phyloP scores from a whole-genome alignment of 2,113 vertebrate species.

The Tiliqua scincoides region DNA sequence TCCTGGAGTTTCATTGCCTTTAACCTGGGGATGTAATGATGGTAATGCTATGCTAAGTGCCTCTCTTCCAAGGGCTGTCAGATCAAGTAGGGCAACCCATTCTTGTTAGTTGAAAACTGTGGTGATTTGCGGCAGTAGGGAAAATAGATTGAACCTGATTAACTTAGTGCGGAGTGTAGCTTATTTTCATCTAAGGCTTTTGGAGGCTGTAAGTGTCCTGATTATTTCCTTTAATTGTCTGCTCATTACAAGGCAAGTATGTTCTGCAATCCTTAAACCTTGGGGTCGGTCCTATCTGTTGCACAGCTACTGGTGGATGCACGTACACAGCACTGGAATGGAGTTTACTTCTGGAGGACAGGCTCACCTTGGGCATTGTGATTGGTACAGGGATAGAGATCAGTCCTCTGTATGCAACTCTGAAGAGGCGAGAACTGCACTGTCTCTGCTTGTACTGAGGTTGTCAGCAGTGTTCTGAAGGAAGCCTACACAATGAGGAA shows the following conservation, averaged over 20 bases:
- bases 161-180: slow-evolving; percentile 65
- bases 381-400: slow-evolving; percentile 9
- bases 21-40: slow-evolving; percentile 82
- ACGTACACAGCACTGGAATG: not conserved
- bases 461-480: not conserved
- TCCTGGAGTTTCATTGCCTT: slow-evolving; percentile 85
- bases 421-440: not conserved
- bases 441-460: not conserved
- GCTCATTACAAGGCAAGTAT: slow-evolving; percentile 50
- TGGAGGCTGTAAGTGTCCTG: slow-evolving; percentile 58
- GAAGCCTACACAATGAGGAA: not conserved
- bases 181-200: slow-evolving; percentile 67
- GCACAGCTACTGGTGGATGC: not conserved
- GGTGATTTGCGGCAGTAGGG: slow-evolving; percentile 76
- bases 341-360: not conserved
- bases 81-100: slow-evolving; percentile 79
- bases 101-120: slow-evolving; percentile 80
- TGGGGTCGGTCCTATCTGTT: not conserved
- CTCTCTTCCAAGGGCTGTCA: slow-evolving; percentile 73
- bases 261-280: not conserved
- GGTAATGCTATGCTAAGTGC: slow-evolving; percentile 78
- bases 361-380: not conserved
- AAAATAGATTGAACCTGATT: slow-evolving; percentile 73
- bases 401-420: not conserved
- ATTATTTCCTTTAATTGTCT: slow-evolving; percentile 65